phyloP scores from a whole-genome alignment of 2,113 vertebrate species.

The Ursus arctos region DNA sequence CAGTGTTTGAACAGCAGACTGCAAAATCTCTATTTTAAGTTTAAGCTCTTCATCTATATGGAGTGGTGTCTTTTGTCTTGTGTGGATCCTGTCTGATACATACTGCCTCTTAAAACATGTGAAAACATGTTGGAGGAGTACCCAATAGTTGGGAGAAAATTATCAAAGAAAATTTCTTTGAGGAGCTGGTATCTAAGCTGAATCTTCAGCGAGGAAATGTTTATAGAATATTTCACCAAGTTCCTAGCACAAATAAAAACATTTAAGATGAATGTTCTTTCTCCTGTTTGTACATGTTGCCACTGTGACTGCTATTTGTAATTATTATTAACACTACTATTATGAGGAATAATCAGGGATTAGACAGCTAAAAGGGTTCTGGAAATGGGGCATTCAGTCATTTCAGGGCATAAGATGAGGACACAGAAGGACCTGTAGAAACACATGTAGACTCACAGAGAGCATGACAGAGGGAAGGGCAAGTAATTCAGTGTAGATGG shows the following conservation, averaged over 20 bases:
- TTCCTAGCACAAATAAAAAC: neutral
- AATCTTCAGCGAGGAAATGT: neutral
- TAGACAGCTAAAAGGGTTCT: neutral
- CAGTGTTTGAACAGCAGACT: neutral
- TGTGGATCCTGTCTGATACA: neutral
- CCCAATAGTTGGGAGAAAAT: neutral
- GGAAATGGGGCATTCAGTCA: neutral
- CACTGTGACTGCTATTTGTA: neutral
- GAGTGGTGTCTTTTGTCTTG: neutral
- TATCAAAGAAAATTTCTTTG: neutral
- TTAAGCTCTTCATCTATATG: neutral
- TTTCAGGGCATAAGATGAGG: neutral
- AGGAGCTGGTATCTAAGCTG: neutral
- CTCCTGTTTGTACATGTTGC: neutral
- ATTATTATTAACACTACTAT: neutral
- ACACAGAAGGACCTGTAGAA: neutral
- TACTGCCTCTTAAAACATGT: neutral
- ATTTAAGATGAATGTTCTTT: neutral
- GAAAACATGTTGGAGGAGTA: neutral
- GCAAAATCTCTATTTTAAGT: neutral
- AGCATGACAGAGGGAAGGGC: neutral
- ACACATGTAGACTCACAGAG: fast-evolving
- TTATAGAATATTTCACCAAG: neutral
- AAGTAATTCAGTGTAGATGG: neutral
- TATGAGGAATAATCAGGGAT: neutral